Evolutionary conservation across 2,113 vertebrate genomes (phyloP), one percentile per base, ranked within the genome.

Genomic region (Pedetes capensis): DNA sequence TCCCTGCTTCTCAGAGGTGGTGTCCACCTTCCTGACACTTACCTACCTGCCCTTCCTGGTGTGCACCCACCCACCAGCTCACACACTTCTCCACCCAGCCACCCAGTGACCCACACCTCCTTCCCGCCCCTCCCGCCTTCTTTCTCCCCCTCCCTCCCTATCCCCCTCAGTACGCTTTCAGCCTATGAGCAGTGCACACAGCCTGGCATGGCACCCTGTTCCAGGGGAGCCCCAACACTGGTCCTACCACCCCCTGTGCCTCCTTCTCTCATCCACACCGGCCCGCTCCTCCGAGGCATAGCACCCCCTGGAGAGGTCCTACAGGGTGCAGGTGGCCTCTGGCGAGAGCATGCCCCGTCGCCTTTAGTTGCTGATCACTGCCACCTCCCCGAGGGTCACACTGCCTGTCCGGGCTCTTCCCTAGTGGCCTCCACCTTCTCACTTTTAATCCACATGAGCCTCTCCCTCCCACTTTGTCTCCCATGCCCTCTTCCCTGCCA

Each of bases 21-120:
- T 37, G 5, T n/a, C 49, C 37, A 68, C 74, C n/a, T 81, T 51
- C 63, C 83, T 16, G 8, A 27, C 4, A 27, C 7, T 53, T 22
- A 44, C 29, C 27, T 6, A 12, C 18, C 42, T 25, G 8, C 12
- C n/a, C 23, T 6, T 3, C n/a, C n/a, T n/a, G n/a, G n/a, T n/a
- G n/a, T n/a, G n/a, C n/a, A n/a, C n/a, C n/a, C n/a, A n/a, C n/a
- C n/a, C n/a, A n/a, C n/a, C n/a, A n/a, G n/a, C n/a, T n/a, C n/a
- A n/a, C n/a, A n/a, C 64, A 14, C 1, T 9, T 14, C 0, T 3
- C 5, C 61, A 0, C 4, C 5, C 4, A 2, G 5, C 29, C 6
- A 51, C 3, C 1, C 11, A 16, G 1, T 11, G 10, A 55, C 18
- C 55, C 37, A 39, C 42, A 18, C 27, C 6, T 29, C 29, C 69